Base-by-base conservation (phyloP, 2,888 invertebrate genomes). In the Colostygia pectinataria region DNA sequence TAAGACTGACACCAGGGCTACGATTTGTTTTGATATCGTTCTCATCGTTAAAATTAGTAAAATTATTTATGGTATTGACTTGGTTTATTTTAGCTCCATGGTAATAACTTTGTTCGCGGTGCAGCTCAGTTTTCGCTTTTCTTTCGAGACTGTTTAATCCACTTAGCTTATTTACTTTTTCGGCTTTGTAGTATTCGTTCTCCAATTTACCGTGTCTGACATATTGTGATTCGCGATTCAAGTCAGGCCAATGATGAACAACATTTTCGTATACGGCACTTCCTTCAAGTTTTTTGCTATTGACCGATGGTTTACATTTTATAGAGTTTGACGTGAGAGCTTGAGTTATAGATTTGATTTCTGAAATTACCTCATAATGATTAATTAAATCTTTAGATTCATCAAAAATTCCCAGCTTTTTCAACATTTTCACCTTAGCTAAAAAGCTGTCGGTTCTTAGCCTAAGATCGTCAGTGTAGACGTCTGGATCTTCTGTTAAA, bases 401-500 rank as follows among this genome's bases (percentile, higher is more conserved):
- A 5, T 38, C 37, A 8, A 39, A 41, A 18, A 46, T 28, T 10
- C 27, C 39, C 42, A 48, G 48, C 18, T 46, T 55, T 57, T 55
- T 28, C 13, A 42, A 39, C 25, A 40, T 49, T 49, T 29, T 38
- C 18, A 39, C 25, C 36, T 33, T 52, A 7, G 36, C 29, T 4
- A 55, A 50, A 29, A 66, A 64, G 33, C 69, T 71, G 37, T 65
- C 59, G 1, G 58, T 64, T 14, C 65, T 66, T 12, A 31, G 2
- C 6, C 12, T 29, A 23, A 37, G 33, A 40, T 61, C 63, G 14
- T 45, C 47, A 23, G 39, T 18, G 37, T 33, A 38, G n/a, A 44
- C 31, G 40, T 55, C 59, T 24, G 25, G 12, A 36, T 41, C 15
- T 44, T 39, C 58, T 25, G 37, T 34, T 20, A 6, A 4, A 20